Evolutionary conservation across 2,797 vertebrate genomes (phyloP).

Genomic region (Etheostoma perlongum): DNA sequence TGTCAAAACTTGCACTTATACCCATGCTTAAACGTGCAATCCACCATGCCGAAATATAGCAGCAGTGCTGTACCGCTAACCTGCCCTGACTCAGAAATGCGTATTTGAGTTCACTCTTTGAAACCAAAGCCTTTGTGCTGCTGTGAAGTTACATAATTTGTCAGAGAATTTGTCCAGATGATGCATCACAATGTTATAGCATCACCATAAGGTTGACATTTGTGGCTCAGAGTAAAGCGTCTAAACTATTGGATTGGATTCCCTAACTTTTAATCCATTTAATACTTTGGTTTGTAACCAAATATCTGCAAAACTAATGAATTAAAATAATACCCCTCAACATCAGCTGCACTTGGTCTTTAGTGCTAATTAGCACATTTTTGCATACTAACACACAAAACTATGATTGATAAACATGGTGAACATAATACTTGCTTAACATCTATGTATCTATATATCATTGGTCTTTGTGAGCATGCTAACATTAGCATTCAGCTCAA

Average conservation of each 20-base stretch:
- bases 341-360: neutral
- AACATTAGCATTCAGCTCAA: neutral
- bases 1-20: conserved; percentile 31
- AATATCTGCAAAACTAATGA: conserved; percentile 1
- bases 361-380: neutral
- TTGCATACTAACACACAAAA: neutral
- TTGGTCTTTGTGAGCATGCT: conserved; percentile 4
- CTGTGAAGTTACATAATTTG: conserved; percentile 19
- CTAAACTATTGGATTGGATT: neutral
- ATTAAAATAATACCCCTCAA: neutral
- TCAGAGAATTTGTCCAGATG: neutral
- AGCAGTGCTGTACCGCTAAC: conserved; percentile 11
- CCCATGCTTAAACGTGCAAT: conserved; percentile 29
- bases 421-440: neutral
- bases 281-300: neutral
- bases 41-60: conserved; percentile 32
- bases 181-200: neutral
- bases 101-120: conserved; percentile 27
- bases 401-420: neutral
- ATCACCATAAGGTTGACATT: neutral
- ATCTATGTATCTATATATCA: neutral
- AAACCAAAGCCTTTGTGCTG: conserved; percentile 21
- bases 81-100: conserved; percentile 31
- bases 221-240: conserved; percentile 3
- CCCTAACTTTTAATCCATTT: neutral